Percentiles rank a stretch among this genome's conserved stretches.
Conservation (phyloP, 2,888 invertebrate species). For the Hyppa rectilinea region DNA sequence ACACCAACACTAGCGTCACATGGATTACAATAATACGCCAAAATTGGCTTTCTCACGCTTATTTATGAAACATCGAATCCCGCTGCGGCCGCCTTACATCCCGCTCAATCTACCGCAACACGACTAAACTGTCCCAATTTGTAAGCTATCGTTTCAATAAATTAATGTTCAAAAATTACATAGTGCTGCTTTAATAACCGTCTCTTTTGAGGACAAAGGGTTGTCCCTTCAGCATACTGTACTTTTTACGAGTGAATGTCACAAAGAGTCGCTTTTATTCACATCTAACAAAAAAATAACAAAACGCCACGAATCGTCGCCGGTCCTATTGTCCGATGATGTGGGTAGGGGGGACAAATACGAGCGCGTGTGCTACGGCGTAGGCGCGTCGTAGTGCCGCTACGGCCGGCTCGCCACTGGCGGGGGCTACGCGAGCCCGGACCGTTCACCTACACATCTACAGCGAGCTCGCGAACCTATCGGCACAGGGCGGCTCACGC, state of each 20-base stretch:
- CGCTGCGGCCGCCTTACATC: conserved; percentile 69
- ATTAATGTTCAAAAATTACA: conserved; percentile 78
- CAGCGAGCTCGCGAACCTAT: conserved; percentile 76
- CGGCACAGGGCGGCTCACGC: conserved; percentile 74
- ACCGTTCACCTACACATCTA: conserved; percentile 83
- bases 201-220: conserved; percentile 75
- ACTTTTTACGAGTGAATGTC: conserved; percentile 78
- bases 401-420: conserved; percentile 87
- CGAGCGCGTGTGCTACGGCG: conserved; percentile 79
- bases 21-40: conserved; percentile 70
- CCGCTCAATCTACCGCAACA: conserved; percentile 75
- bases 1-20: conserved; percentile 83
- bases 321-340: conserved; percentile 83
- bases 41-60: conserved; percentile 66
- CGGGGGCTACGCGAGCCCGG: conserved; percentile 89
- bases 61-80: conserved; percentile 68
- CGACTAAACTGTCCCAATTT: conserved; percentile 75
- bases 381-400: conserved; percentile 85
- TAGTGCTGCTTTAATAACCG: conserved; percentile 72
- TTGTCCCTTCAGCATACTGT: conserved; percentile 77
- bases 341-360: conserved; percentile 70
- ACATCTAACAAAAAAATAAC: conserved; percentile 86
- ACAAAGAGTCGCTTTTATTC: conserved; percentile 83
- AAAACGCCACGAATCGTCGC: conserved; percentile 84
- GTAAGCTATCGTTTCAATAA: conserved; percentile 70